These are phyloP conservation scores for Timandra comae DNA, from an alignment of 2,888 invertebrate species.

Conservation along the genomic window DNA sequence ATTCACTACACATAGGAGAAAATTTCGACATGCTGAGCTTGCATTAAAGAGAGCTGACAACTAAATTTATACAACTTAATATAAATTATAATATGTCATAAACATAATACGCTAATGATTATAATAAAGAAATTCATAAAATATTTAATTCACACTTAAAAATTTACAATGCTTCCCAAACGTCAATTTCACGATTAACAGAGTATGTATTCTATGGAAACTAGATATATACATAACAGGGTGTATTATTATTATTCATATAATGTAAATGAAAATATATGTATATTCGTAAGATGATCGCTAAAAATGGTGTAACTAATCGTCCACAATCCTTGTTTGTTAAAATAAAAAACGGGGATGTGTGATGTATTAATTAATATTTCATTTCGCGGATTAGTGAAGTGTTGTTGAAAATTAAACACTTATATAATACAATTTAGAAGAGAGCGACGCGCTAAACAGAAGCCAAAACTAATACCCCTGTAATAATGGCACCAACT, in stretches of 20 bases:
- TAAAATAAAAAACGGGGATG: too few species aligned
- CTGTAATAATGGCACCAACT: slow-evolving; percentile 78
- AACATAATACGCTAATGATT: slow-evolving; percentile 52
- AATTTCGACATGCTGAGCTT: slow-evolving; percentile 31
- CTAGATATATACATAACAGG: background rate
- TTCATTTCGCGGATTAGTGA: too few species aligned
- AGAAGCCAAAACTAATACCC: slow-evolving; percentile 57
- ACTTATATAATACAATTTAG: slow-evolving; percentile 30
- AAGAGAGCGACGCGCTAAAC: slow-evolving; percentile 52
- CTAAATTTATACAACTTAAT: slow-evolving; percentile 70
- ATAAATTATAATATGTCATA: slow-evolving; percentile 46
- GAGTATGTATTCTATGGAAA: background rate
- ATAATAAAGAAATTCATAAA: slow-evolving; percentile 56
- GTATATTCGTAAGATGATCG: too few species aligned
- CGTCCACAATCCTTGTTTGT: too few species aligned
- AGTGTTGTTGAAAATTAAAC: slow-evolving; percentile 16
- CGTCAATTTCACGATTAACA: slow-evolving; percentile 32
- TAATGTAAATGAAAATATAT: too few species aligned
- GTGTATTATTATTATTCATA: too few species aligned
- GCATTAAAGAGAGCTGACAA: slow-evolving; percentile 59
- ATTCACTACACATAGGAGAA: slow-evolving; percentile 15
- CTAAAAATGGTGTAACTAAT: too few species aligned
- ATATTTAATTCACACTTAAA: slow-evolving; percentile 51
- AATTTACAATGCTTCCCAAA: slow-evolving; percentile 54
- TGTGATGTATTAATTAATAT: too few species aligned